These are phyloP conservation scores for Siphamia tubifer DNA, from an alignment of 2,113 vertebrate genomes.

Conservation along the genomic window DNA sequence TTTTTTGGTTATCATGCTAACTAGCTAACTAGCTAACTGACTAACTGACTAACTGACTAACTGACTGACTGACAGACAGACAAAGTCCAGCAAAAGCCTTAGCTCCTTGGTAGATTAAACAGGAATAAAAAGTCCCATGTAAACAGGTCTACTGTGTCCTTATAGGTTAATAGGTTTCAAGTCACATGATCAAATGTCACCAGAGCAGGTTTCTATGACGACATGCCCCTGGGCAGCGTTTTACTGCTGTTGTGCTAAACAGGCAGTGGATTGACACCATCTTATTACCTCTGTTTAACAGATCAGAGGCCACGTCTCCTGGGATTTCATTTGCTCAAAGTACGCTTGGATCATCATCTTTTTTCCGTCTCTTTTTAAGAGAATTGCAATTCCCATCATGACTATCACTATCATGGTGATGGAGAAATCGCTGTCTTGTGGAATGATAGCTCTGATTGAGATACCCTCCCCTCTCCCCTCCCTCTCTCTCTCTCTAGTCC, in stretches of 20 bases:
- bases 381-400: constrained; percentile 36
- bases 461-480: constrained; percentile 2
- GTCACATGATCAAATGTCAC: not conserved
- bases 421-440: constrained; percentile 2
- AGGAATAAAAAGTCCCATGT: too few relatives aligned
- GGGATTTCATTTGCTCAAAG: constrained; percentile 40
- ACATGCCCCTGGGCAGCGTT: constrained; percentile 7
- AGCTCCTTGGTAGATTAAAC: too few relatives aligned
- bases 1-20: too few relatives aligned
- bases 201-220: not conserved
- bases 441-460: constrained; percentile 30
- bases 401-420: not conserved
- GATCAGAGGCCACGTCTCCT: constrained; percentile 36
- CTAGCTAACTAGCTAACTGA: too few relatives aligned
- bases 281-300: constrained; percentile 57
- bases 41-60: too few relatives aligned
- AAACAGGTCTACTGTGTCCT: too few relatives aligned
- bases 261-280: constrained; percentile 43
- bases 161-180: too few relatives aligned
- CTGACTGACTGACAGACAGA: too few relatives aligned
- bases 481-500: too few relatives aligned
- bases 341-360: constrained; percentile 47
- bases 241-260: constrained; percentile 19
- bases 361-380: constrained; percentile 36
- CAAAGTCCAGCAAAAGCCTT: too few relatives aligned